phyloP scores from a whole-genome alignment of 1,140 invertebrate species.

The Meloidogyne hapla region DNA sequence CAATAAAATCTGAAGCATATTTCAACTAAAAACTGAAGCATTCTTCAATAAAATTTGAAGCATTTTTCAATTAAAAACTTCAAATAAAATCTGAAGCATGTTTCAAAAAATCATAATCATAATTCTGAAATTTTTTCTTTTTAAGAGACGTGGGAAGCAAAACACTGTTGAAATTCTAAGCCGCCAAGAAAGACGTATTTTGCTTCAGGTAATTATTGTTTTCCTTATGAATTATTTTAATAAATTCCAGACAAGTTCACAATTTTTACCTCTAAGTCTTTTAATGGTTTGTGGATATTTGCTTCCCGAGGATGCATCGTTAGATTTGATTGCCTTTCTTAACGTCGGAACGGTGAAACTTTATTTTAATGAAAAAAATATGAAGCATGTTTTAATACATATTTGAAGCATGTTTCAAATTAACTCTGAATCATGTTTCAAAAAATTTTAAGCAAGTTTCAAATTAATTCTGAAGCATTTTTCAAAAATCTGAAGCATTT shows the following conservation, averaged over 20 bases:
- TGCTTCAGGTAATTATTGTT: neutral
- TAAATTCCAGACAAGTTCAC: neutral
- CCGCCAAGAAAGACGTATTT: neutral
- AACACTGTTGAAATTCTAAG: neutral
- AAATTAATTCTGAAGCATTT: too few relatives aligned
- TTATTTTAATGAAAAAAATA: neutral
- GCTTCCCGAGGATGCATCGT: neutral
- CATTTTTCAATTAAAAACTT: too few relatives aligned
- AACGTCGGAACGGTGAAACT: neutral
- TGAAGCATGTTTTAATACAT: too few relatives aligned
- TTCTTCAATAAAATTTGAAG: too few relatives aligned
- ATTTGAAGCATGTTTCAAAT: too few relatives aligned
- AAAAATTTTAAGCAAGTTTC: too few relatives aligned
- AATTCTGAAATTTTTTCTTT: neutral
- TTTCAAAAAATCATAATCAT: neutral
- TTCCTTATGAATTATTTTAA: neutral
- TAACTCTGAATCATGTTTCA: too few relatives aligned
- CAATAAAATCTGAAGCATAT: too few relatives aligned
- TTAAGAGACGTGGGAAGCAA: neutral
- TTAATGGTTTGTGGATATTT: neutral
- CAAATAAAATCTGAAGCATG: too few relatives aligned
- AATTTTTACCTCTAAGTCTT: neutral
- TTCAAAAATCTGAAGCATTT: too few relatives aligned
- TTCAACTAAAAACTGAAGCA: too few relatives aligned
- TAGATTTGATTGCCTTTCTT: conserved; percentile 1